A percentile compares a stretch with the other conserved stretches of the same genome.
Conservation (phyloP, 2,113 vertebrate species). For the Saguinus midas region DNA sequence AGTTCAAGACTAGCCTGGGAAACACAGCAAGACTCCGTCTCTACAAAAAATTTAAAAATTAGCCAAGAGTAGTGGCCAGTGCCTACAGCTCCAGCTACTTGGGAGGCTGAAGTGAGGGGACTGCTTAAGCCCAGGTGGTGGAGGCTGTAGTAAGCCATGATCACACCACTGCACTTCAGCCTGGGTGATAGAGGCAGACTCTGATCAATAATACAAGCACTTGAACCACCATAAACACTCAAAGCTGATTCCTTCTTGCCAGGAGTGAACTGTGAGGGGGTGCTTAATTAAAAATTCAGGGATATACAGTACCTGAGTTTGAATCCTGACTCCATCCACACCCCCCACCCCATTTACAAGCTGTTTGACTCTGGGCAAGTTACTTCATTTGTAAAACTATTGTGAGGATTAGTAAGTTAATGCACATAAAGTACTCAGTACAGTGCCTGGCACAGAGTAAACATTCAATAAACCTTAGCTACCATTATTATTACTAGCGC, state of each 20-base stretch:
- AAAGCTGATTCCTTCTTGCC: neutral
- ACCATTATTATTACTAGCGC: neutral
- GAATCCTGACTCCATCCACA: neutral
- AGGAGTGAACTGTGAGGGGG: neutral
- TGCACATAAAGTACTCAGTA: neutral
- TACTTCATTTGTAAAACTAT: conserved; percentile 18
- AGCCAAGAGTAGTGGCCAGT: too few species aligned
- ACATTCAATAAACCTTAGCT: neutral
- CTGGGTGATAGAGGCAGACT: too few species aligned
- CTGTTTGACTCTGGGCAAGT: neutral
- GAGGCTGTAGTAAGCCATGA: too few species aligned
- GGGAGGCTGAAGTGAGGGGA: too few species aligned
- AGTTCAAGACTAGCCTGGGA: too few species aligned
- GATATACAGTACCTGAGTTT: neutral
- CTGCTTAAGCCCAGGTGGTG: too few species aligned
- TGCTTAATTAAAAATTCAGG: neutral
- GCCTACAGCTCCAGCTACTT: too few species aligned
- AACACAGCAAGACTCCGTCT: too few species aligned
- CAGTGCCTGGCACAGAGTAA: neutral
- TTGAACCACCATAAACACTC: neutral
- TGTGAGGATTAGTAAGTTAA: neutral
- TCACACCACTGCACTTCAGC: too few species aligned
- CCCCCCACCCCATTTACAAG: neutral
- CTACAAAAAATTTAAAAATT: too few species aligned
- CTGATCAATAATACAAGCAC: neutral